Percentiles rank a stretch among this genome's conserved stretches.
phyloP scores from a whole-genome alignment of 1,140 invertebrate genomes.

The Pollicipes pollicipes region DNA sequence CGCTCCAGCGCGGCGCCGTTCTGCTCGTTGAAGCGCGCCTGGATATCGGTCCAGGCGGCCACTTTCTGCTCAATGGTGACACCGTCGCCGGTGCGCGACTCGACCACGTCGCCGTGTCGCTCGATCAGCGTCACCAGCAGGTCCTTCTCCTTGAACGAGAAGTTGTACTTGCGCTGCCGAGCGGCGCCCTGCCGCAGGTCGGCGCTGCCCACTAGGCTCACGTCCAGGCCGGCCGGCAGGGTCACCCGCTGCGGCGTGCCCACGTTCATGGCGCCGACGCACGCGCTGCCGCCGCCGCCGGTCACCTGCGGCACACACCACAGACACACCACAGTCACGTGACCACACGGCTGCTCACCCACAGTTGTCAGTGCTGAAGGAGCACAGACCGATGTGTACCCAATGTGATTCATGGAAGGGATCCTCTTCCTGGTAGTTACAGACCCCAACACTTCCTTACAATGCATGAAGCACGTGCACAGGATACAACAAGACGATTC shows the following conservation, averaged over 20 bases:
- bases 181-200: neutral
- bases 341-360: too few relatives aligned
- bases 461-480: too few relatives aligned
- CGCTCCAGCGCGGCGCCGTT: neutral
- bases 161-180: constrained; percentile 4
- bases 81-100: neutral
- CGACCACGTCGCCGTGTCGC: neutral
- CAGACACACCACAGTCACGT: too few relatives aligned
- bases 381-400: too few relatives aligned
- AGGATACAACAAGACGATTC: too few relatives aligned
- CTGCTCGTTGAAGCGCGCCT: neutral
- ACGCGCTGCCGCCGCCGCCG: too few relatives aligned
- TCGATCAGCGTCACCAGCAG: constrained; percentile 3
- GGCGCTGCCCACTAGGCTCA: neutral
- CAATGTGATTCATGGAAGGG: too few relatives aligned
- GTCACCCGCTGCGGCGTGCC: neutral
- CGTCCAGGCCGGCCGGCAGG: constrained; percentile 1
- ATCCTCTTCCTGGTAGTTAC: too few relatives aligned
- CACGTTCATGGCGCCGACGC: neutral
- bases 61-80: constrained; percentile 3
- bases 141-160: neutral
- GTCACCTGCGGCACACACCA: too few relatives aligned
- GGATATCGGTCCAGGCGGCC: neutral
- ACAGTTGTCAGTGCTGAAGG: too few relatives aligned
- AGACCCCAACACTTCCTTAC: too few relatives aligned